phyloP scores from a whole-genome alignment of 2,113 vertebrate species.

The Tenebrosternarchus preto region DNA sequence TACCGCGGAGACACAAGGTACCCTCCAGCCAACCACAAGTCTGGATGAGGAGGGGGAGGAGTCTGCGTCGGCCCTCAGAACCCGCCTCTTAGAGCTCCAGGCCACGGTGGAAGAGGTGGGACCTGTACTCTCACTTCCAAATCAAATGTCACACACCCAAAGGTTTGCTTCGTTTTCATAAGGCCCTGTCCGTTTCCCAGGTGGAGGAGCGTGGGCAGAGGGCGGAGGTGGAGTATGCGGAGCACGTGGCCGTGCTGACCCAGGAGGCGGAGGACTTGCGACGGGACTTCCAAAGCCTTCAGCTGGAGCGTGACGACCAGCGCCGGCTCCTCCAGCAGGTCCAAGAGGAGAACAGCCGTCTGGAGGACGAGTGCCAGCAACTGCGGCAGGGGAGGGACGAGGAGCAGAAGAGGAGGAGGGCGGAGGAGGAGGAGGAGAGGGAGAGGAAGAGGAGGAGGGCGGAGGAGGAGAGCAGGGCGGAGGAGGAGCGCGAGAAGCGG shows the following conservation, averaged over 20 bases:
- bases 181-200: constrained; percentile 17
- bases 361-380: constrained; percentile 66
- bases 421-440: constrained; percentile 68
- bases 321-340: constrained; percentile 56
- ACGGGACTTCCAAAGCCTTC: constrained; percentile 64
- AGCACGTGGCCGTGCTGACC: constrained; percentile 63
- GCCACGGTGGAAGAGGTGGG: constrained; percentile 80
- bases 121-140: neutral
- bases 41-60: constrained; percentile 74
- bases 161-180: neutral
- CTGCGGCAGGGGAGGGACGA: constrained; percentile 66
- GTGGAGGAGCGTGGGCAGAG: constrained; percentile 65
- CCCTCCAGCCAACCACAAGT: constrained; percentile 68
- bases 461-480: constrained; percentile 55
- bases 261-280: constrained; percentile 66
- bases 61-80: constrained; percentile 74
- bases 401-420: constrained; percentile 66
- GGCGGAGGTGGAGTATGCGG: constrained; percentile 72
- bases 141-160: neutral
- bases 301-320: constrained; percentile 62
- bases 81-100: constrained; percentile 84
- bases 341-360: constrained; percentile 68
- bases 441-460: constrained; percentile 58
- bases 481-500: constrained; percentile 59
- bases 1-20: constrained; percentile 77